Base-by-base conservation (phyloP, 2,888 invertebrate genomes). In the Zaprionus obscuricornis region DNA sequence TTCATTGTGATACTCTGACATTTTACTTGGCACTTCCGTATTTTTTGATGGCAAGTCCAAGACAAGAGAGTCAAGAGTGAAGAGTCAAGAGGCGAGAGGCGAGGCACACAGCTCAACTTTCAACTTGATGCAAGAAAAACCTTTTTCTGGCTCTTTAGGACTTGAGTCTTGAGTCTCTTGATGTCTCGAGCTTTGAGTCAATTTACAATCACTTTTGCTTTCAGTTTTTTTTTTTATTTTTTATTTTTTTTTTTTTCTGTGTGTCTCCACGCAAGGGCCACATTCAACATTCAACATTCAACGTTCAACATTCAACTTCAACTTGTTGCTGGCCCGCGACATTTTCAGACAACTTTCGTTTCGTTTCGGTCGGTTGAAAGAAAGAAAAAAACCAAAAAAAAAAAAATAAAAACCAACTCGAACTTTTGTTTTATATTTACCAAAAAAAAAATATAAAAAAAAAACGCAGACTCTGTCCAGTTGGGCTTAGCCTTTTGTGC, bases 131-230 rank as follows among this genome's bases (percentile, higher is more conserved):
- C 42, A 34, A 17, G 22, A 36, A 42, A 46, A 66, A 73, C 70
- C 77, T 79, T 73, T 83, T 60, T 45, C 67, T 37, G 59, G 51
- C 10, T 40, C 37, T 20, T 17, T 7, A 29, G 14, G 26, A 39
- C 65, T 56, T 66, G 34, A 27, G 52, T 36, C 60, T 8, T 29
- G 29, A 29, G n/a, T 7, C 3, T 3, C 10, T 7, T 8, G 29
- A n/a, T 40, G 29, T 31, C 27, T 16, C 14, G 7, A 20, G 18
- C 31, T 31, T 39, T 42, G 46, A 40, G n/a, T 17, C 58, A 65
- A 63, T 62, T 66, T 68, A 82, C 81, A 79, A 82, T 82, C 85
- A 85, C 81, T 82, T 82, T 82, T 82, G 81, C 81, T 82, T 82
- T 82, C 84, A 45, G 69, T 52, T 71, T 31, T 56, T 29, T n/a